phyloP scores from a whole-genome alignment of 2,113 vertebrate genomes.

The Bubo blakistoni region DNA sequence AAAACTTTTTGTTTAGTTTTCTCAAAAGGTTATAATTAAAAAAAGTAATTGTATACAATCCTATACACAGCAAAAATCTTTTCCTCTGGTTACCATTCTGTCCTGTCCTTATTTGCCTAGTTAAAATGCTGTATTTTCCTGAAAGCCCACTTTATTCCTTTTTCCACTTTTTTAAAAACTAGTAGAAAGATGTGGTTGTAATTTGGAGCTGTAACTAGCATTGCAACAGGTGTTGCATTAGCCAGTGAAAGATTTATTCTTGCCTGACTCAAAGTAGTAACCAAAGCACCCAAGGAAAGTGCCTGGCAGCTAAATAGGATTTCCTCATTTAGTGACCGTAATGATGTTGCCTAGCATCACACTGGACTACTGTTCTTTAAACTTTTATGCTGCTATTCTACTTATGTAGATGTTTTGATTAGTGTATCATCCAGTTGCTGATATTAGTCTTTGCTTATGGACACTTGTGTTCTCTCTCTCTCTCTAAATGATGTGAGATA shows the following conservation, averaged over 20 bases:
- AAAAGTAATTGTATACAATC: background rate
- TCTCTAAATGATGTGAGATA: background rate
- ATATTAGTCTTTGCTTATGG: background rate
- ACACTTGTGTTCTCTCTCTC: background rate
- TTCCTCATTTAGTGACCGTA: background rate
- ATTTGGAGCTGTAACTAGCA: background rate
- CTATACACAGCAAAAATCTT: background rate
- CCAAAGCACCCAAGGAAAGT: background rate
- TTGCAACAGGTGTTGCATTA: background rate
- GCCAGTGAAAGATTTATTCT: background rate
- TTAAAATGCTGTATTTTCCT: background rate
- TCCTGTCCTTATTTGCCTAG: background rate
- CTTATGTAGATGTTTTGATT: background rate
- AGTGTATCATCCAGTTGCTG: background rate
- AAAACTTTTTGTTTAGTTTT: background rate
- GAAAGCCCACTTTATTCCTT: background rate
- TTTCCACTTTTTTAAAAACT: background rate
- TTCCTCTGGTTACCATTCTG: background rate
- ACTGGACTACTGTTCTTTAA: background rate
- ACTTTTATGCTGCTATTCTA: background rate
- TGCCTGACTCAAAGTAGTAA: background rate
- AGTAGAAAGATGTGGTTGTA: background rate
- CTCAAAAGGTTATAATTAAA: background rate
- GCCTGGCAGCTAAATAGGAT: background rate
- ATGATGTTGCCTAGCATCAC: background rate